A percentile compares a stretch with the other conserved stretches of the same genome.
Conservation (phyloP, 2,797 vertebrate genomes). For the Sebastolobus alascanus region DNA sequence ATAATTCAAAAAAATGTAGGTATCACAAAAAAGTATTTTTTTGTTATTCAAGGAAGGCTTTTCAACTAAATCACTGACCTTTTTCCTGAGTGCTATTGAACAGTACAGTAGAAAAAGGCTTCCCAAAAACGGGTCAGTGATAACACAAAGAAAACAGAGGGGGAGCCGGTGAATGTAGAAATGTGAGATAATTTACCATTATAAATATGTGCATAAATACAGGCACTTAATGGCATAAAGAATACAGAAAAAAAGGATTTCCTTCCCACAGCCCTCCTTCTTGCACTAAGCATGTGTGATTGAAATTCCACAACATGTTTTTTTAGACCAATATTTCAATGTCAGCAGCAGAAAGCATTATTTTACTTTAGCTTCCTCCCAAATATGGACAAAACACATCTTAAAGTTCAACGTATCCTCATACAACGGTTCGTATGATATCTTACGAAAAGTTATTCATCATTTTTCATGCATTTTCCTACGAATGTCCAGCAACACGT, state of each 20-base stretch:
- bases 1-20: neutral
- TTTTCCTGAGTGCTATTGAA: neutral
- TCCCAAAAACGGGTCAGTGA: neutral
- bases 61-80: constrained; percentile 4
- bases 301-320: neutral
- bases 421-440: too few relatives aligned
- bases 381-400: neutral
- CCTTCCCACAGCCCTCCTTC: neutral
- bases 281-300: neutral
- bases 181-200: neutral
- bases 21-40: neutral
- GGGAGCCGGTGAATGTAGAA: neutral
- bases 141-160: neutral
- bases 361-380: neutral
- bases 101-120: neutral
- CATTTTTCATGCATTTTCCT: too few relatives aligned
- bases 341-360: neutral
- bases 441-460: too few relatives aligned
- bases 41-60: neutral
- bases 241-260: neutral
- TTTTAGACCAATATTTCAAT: neutral
- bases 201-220: neutral
- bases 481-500: too few relatives aligned
- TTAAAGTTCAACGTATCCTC: neutral
- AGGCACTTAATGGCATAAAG: neutral